phyloP scores from a whole-genome alignment of 2,888 invertebrate genomes.

The Erebia epiphron region DNA sequence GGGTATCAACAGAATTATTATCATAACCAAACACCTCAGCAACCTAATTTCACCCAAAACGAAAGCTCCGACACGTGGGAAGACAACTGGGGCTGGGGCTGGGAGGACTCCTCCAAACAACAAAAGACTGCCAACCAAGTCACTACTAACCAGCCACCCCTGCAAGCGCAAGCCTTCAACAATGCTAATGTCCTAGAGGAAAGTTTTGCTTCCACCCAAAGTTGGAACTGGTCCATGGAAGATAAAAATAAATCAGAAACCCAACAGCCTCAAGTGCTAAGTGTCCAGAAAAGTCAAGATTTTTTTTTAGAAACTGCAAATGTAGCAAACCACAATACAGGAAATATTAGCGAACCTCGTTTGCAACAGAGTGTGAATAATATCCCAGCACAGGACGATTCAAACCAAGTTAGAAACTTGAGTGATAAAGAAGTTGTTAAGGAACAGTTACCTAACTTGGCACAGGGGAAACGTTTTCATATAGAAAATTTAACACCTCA shows the following conservation, averaged over 20 bases:
- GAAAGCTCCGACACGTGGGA: constrained; percentile 67
- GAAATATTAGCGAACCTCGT: constrained; percentile 40
- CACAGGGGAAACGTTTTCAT: constrained; percentile 69
- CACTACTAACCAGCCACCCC: constrained; percentile 40
- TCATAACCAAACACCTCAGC: constrained; percentile 57
- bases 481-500: constrained; percentile 80
- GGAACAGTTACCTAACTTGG: constrained; percentile 73
- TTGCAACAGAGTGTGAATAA: constrained; percentile 47
- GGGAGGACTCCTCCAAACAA: constrained; percentile 81
- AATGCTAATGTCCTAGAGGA: constrained; percentile 82
- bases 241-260: constrained; percentile 63
- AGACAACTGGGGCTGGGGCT: constrained; percentile 84
- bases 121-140: constrained; percentile 51
- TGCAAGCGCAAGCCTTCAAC: constrained; percentile 51
- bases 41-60: constrained; percentile 53
- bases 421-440: constrained; percentile 69
- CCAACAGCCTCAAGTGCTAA: constrained; percentile 25
- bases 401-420: constrained; percentile 64
- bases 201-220: constrained; percentile 81
- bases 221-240: constrained; percentile 85
- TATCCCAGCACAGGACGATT: constrained; percentile 43
- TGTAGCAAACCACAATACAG: constrained; percentile 9
- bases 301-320: constrained; percentile 40
- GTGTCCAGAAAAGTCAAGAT: constrained; percentile 46
- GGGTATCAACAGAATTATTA: constrained; percentile 64